Evolutionary conservation across 2,888 invertebrate genomes (phyloP).

Genomic region (Caradrina clavipalpis): DNA sequence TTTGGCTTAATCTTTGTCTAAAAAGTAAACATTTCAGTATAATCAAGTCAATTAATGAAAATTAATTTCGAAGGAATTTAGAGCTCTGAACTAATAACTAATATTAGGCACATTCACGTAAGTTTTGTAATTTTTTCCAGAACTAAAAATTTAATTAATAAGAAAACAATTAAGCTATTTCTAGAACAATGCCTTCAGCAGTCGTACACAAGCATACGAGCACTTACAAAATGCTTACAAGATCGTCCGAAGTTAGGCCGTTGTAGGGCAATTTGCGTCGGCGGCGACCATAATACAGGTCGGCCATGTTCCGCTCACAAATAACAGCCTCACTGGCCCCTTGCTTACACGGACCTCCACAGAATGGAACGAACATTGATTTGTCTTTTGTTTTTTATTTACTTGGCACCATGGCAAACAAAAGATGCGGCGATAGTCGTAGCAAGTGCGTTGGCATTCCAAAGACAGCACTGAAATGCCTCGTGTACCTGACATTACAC

Average conservation of each 20-base stretch:
- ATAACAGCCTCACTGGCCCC: constrained; percentile 29
- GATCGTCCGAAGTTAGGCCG: constrained; percentile 23
- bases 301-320: constrained; percentile 46
- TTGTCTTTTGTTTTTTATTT: not conserved
- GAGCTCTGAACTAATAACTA: too few relatives aligned
- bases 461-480: too few relatives aligned
- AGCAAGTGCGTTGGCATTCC: too few relatives aligned
- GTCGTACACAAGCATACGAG: constrained; percentile 11
- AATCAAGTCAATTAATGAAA: too few relatives aligned
- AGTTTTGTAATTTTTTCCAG: too few relatives aligned
- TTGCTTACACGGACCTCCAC: constrained; percentile 8
- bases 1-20: too few relatives aligned
- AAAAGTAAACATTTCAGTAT: too few relatives aligned
- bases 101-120: too few relatives aligned
- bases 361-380: constrained; percentile 1
- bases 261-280: constrained; percentile 32
- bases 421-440: too few relatives aligned
- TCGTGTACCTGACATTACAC: not conserved
- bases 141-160: too few relatives aligned
- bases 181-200: not conserved
- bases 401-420: not conserved
- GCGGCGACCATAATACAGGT: constrained; percentile 31
- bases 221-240: constrained; percentile 43
- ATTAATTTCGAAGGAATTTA: too few relatives aligned
- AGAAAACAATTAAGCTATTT: not conserved